Base-by-base conservation (phyloP, 2,113 vertebrate species). In the Myodes glareolus region DNA sequence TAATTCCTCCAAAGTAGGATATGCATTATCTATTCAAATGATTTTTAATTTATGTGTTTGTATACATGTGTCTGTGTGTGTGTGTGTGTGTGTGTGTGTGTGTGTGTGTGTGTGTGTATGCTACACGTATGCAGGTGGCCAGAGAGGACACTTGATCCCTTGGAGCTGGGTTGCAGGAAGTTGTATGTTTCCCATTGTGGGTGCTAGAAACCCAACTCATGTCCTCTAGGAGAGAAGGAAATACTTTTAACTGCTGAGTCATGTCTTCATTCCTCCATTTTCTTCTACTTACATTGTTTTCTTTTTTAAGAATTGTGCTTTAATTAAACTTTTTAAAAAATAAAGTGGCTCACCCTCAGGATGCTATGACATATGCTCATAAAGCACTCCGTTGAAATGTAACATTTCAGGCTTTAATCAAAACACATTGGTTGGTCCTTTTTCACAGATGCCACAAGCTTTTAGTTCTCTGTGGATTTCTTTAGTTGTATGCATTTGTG, bases 391-490 rank as follows among this genome's bases (percentile, higher is more conserved):
- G 42, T 90, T 90, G 39, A 92, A 87, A 68, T 68, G n/a, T 45
- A 55, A 58, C 36, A 39, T 63, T 78, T 50, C 89, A 13, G n/a
- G 36, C 17, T 52, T 90, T 63, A 45, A 50, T 50, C 16, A 50
- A 42, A 3, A 16, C 12, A 13, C 11, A 31, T 97, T 75, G 98
- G 3, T 97, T 75, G 98, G 3, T 98, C 98, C 75, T 98, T 98
- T 98, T 99, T 87, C 98, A 29, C 7, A 99, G 88, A 98, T 88
- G 63, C 96, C 97, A 0, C 99, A 98, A 4, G 92, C 97, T 97
- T 91, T 99, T 98, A 13, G 99, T 99, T 99, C 67, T 0, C 95
- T 99, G 78, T 0, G 99, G 99, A 1, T 98, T 98, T 8, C 99
- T 98, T 10, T 4, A 25, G 27, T 67, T 67, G 61, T 12, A 31